phyloP scores from a whole-genome alignment of 1,140 invertebrate species.

The Thalassaphorura encarpata region DNA sequence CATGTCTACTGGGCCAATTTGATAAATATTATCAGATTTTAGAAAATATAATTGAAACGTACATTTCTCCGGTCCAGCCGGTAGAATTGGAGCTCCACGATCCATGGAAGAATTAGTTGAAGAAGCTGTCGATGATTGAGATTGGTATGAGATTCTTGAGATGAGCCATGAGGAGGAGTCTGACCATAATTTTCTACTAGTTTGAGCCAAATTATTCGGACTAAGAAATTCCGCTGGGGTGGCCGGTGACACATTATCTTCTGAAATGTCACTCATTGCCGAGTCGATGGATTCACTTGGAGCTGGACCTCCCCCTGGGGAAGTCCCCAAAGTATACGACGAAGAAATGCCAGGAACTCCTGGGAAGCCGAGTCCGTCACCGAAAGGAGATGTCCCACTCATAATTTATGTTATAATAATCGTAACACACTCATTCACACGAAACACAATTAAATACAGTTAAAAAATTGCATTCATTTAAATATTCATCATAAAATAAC shows the following conservation, averaged over 20 bases:
- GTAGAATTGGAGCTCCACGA: not conserved
- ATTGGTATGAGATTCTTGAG: conserved; percentile 22
- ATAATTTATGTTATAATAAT: not conserved
- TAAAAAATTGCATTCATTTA: not conserved
- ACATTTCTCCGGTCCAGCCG: conserved; percentile 1
- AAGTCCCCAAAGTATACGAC: conserved; percentile 14
- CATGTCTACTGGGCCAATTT: too few species aligned
- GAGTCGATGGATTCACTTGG: not conserved
- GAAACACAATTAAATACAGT: not conserved
- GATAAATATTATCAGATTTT: not conserved
- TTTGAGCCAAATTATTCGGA: conserved; percentile 16
- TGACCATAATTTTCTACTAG: conserved; percentile 24
- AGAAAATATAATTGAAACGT: not conserved
- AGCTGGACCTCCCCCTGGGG: not conserved
- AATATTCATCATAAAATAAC: not conserved
- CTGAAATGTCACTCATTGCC: conserved; percentile 4
- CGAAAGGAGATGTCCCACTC: not conserved
- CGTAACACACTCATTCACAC: not conserved
- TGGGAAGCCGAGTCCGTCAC: not conserved
- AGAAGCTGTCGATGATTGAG: conserved; percentile 10
- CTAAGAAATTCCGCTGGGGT: conserved; percentile 19
- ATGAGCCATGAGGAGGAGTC: conserved; percentile 30
- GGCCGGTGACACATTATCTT: too few species aligned
- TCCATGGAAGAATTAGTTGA: conserved; percentile 27
- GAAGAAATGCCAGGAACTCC: conserved; percentile 1